phyloP scores from a whole-genome alignment of 2,113 vertebrate species.

The Sisor rabdophorus region DNA sequence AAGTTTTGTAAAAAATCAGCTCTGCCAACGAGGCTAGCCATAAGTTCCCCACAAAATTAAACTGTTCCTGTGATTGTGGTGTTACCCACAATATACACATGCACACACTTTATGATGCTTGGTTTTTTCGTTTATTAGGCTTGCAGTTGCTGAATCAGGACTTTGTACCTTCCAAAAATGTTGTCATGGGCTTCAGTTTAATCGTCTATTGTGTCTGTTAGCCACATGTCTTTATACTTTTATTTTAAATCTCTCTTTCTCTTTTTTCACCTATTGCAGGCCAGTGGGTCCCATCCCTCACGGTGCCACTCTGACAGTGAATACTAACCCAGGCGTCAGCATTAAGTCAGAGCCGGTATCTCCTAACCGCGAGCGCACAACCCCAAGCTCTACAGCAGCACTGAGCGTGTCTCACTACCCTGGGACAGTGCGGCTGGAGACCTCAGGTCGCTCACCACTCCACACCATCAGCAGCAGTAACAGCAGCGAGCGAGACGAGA shows the following conservation, averaged over 20 bases:
- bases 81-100: not conserved
- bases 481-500: slow-evolving; percentile 87
- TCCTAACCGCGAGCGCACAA: slow-evolving; percentile 84
- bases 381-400: slow-evolving; percentile 69
- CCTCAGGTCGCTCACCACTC: slow-evolving; percentile 79
- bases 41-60: not conserved
- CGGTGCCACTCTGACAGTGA: slow-evolving; percentile 85
- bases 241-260: slow-evolving; percentile 8
- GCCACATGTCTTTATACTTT: slow-evolving; percentile 11
- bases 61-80: not conserved
- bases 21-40: not conserved
- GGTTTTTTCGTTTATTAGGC: slow-evolving; percentile 25
- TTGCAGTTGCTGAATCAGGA: slow-evolving; percentile 14
- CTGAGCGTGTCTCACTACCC: slow-evolving; percentile 68
- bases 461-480: slow-evolving; percentile 93
- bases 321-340: slow-evolving; percentile 86
- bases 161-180: slow-evolving; percentile 16
- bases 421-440: slow-evolving; percentile 74
- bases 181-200: slow-evolving; percentile 24
- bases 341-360: slow-evolving; percentile 96
- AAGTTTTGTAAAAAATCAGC: not conserved
- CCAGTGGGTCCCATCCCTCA: slow-evolving; percentile 85
- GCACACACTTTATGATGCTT: slow-evolving; percentile 18
- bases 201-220: slow-evolving; percentile 26
- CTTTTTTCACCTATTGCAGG: slow-evolving; percentile 60